These are phyloP conservation scores for Drosophila paracracens DNA, from an alignment of 2,888 invertebrate species.

Conservation along the genomic window DNA sequence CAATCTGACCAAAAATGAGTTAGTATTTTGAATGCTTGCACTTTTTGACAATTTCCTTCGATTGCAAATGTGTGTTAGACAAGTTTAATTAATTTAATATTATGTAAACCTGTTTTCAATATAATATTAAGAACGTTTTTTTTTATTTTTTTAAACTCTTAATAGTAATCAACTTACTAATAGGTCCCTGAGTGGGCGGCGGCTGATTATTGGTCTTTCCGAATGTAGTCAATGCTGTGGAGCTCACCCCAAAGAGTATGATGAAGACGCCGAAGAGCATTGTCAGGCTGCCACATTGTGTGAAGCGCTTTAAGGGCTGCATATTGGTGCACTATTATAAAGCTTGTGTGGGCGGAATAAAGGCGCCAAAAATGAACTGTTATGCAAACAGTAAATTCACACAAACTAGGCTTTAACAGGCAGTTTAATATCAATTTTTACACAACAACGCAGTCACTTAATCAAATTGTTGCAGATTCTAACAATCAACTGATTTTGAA, in stretches of 20 bases:
- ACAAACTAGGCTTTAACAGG: conserved; percentile 48
- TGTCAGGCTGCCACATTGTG: conserved; percentile 85
- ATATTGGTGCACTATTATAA: conserved; percentile 62
- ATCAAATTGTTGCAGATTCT: conserved; percentile 28
- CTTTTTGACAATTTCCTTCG: not conserved
- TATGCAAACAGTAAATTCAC: conserved; percentile 51
- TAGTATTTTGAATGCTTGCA: not conserved
- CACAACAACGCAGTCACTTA: conserved; percentile 14
- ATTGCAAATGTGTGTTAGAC: not conserved
- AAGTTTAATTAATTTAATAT: not conserved
- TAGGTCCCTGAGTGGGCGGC: conserved; percentile 87
- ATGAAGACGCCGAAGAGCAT: conserved; percentile 85
- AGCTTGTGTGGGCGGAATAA: conserved; percentile 5
- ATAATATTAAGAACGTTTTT: too few species aligned
- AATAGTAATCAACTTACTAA: conserved; percentile 86
- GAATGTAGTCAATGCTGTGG: conserved; percentile 89
- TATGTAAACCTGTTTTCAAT: not conserved
- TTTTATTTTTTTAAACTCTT: not conserved
- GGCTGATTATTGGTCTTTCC: conserved; percentile 88
- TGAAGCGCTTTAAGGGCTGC: conserved; percentile 85
- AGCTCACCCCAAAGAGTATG: conserved; percentile 85
- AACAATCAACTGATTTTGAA: not conserved
- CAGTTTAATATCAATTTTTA: conserved; percentile 52
- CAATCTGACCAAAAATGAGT: not conserved
- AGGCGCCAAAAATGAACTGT: conserved; percentile 35